phyloP scores from a whole-genome alignment of 2,888 invertebrate species.

The Hirtodrosophila confusa region DNA sequence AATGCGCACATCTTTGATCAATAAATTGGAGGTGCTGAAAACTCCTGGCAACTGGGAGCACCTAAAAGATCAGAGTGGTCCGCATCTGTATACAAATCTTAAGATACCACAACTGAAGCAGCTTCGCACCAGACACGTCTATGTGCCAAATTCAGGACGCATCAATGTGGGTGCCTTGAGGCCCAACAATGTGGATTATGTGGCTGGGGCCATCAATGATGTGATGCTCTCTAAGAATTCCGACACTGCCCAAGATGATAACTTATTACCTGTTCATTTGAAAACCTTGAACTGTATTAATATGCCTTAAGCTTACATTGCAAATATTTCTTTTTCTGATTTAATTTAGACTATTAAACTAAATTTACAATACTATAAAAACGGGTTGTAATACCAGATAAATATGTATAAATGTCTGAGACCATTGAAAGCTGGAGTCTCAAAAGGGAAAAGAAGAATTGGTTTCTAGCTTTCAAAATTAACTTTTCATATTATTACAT shows the following conservation, averaged over 20 bases:
- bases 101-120: slow-evolving; percentile 26
- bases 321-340: background rate
- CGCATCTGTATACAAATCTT: slow-evolving; percentile 29
- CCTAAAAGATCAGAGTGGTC: slow-evolving; percentile 36
- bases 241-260: background rate
- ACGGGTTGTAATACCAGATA: no score
- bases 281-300: background rate
- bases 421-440: no score
- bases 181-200: slow-evolving; percentile 29
- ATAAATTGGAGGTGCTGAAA: slow-evolving; percentile 29
- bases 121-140: slow-evolving; percentile 39
- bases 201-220: slow-evolving; percentile 44
- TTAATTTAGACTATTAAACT: background rate
- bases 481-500: no score
- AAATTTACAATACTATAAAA: no score
- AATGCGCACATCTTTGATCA: slow-evolving; percentile 30
- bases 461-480: no score
- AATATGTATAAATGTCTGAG: no score
- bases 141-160: slow-evolving; percentile 48
- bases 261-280: background rate
- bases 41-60: slow-evolving; percentile 49
- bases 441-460: no score
- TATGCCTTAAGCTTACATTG: background rate
- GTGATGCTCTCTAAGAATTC: slow-evolving; percentile 11
- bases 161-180: slow-evolving; percentile 41